These are phyloP conservation scores for Heteromyza rotundicornis DNA, from an alignment of 2,888 invertebrate species.

Conservation along the genomic window DNA sequence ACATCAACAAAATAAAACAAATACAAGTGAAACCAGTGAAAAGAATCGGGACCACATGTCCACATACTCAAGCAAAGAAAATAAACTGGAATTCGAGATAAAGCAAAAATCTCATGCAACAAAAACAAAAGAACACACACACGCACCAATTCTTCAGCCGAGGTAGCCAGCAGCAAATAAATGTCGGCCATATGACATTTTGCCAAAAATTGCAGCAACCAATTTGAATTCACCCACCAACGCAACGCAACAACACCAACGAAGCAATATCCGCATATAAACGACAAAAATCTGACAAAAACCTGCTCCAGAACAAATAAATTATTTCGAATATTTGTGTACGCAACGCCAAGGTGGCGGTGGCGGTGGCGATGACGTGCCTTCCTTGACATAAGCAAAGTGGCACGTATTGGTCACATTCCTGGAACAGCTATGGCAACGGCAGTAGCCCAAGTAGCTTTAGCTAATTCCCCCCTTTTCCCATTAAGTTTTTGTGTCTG, in stretches of 20 bases:
- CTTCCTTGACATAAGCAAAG: not conserved
- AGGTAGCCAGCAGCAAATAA: not conserved
- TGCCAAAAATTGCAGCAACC: not conserved
- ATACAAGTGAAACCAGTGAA: not conserved
- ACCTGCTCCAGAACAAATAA: constrained; percentile 19
- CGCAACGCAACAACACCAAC: not conserved
- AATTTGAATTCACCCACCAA: not conserved
- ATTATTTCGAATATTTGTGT: constrained; percentile 10
- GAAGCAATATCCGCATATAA: constrained; percentile 10
- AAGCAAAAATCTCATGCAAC: not conserved
- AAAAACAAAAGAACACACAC: constrained; percentile 1
- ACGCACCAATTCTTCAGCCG: not conserved
- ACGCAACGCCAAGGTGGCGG: constrained; percentile 7
- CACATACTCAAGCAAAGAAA: constrained; percentile 16
- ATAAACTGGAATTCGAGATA: constrained; percentile 25
- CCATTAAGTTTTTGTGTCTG: too few relatives aligned
- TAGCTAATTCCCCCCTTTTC: constrained; percentile 2
- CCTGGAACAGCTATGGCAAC: not conserved
- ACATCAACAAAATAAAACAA: constrained; percentile 1
- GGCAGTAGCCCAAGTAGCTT: not conserved
- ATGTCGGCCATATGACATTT: not conserved
- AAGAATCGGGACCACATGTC: not conserved
- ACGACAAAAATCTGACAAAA: constrained; percentile 20
- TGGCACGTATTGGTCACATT: not conserved
- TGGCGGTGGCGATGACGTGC: not conserved